phyloP scores from a whole-genome alignment of 2,888 invertebrate genomes.

The Lasioglossum lativentre region DNA sequence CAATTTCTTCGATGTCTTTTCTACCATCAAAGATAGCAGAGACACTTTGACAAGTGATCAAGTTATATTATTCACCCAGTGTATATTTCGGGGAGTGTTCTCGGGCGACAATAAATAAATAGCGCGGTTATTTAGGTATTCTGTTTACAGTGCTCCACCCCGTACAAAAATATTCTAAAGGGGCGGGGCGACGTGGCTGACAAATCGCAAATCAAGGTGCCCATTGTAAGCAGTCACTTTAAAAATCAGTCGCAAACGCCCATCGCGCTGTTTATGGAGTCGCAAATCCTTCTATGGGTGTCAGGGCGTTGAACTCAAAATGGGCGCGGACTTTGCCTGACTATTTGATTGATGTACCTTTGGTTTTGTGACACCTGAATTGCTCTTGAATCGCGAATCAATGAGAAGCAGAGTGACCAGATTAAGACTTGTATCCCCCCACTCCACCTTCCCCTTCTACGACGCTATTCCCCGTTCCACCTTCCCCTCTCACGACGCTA shows the following conservation, averaged over 20 bases:
- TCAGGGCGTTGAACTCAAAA: neutral
- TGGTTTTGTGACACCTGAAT: neutral
- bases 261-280: neutral
- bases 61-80: neutral
- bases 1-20: neutral
- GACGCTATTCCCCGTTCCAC: no score
- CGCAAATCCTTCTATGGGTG: neutral
- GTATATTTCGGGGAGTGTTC: neutral
- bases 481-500: no score
- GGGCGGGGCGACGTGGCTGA: neutral
- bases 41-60: neutral
- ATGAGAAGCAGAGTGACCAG: no score
- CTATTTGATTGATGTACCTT: neutral
- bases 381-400: neutral
- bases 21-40: neutral
- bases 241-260: slow-evolving; percentile 8
- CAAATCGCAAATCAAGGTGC: slow-evolving; percentile 1
- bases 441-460: no score
- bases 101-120: neutral
- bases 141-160: neutral
- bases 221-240: neutral
- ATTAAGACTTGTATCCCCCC: no score
- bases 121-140: neutral
- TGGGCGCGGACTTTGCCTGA: neutral
- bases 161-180: neutral